These are phyloP conservation scores for Cheilosia vernalis DNA, from an alignment of 2,888 invertebrate species.

Conservation along the genomic window DNA sequence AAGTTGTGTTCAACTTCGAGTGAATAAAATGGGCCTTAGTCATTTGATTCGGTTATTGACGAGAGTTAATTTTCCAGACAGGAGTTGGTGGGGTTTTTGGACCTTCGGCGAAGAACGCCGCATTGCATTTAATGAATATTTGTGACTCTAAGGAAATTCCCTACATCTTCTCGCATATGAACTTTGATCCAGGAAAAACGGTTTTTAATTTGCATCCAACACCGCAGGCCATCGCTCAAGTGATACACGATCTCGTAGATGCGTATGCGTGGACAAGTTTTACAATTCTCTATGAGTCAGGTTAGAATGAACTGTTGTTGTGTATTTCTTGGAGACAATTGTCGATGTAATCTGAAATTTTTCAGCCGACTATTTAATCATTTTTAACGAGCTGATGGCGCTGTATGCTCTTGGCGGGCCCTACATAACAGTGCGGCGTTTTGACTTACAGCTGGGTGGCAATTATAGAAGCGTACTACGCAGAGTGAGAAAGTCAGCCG, in stretches of 20 bases:
- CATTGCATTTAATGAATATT: conserved; percentile 91
- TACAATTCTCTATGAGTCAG: conserved; percentile 87
- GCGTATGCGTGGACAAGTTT: conserved; percentile 92
- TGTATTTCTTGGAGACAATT: too few relatives aligned
- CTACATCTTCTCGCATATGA: conserved; percentile 91
- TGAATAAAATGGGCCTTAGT: too few relatives aligned
- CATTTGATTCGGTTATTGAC: not conserved
- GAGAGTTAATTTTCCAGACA: conserved; percentile 81
- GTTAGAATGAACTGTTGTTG: conserved; percentile 67
- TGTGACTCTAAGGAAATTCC: conserved; percentile 93
- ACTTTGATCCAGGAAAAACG: conserved; percentile 85
- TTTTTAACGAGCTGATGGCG: conserved; percentile 88
- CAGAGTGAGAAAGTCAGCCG: conserved; percentile 87
- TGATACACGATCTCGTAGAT: conserved; percentile 88
- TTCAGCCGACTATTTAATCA: conserved; percentile 85
- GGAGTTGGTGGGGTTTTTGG: conserved; percentile 94
- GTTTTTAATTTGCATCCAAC: conserved; percentile 90
- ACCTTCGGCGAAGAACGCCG: conserved; percentile 87
- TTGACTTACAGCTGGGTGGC: conserved; percentile 87
- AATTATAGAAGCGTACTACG: conserved; percentile 88
- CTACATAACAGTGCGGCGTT: conserved; percentile 86
- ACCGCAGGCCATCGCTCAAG: conserved; percentile 85
- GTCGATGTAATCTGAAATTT: not conserved
- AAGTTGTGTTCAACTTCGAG: too few relatives aligned
- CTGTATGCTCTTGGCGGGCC: conserved; percentile 85